Percentiles rank a stretch among this genome's conserved stretches.
phyloP scores from a whole-genome alignment of 2,888 invertebrate species.

The Drosophila bunnanda region DNA sequence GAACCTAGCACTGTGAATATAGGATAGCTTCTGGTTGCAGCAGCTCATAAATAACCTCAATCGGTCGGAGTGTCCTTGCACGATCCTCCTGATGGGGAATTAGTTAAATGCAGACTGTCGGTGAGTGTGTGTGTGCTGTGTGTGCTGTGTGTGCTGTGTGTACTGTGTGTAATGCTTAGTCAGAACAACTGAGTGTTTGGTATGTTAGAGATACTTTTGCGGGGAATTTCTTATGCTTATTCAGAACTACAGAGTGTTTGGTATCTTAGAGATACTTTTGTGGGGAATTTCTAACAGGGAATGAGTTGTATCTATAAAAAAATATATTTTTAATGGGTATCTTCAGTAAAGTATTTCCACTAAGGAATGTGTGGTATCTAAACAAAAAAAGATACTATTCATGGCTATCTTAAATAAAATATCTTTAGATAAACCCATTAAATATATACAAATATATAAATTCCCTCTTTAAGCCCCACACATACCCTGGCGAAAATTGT shows the following conservation, averaged over 20 bases:
- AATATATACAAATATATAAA: not conserved
- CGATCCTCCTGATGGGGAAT: constrained; percentile 5
- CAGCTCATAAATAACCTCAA: constrained; percentile 8
- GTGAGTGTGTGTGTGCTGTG: not conserved
- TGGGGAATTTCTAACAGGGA: not conserved
- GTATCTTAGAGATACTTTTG: not conserved
- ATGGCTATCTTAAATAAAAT: not conserved
- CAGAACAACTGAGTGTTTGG: too few relatives aligned
- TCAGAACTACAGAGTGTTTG: too few relatives aligned
- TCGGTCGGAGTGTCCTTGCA: constrained; percentile 7
- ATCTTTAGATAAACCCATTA: not conserved
- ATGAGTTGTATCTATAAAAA: not conserved
- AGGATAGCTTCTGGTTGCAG: not conserved
- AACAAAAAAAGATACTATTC: not conserved
- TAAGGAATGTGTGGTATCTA: not conserved
- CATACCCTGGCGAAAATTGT: not conserved
- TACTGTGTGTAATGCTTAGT: too few relatives aligned
- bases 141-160: too few relatives aligned
- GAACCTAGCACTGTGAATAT: constrained; percentile 2
- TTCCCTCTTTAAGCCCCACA: not conserved
- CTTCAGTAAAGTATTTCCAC: not conserved
- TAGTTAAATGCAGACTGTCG: not conserved
- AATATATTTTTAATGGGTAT: too few relatives aligned
- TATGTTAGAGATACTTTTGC: not conserved
- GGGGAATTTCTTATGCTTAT: too few relatives aligned